These are phyloP conservation scores for Cylindroiulus punctatus DNA, from an alignment of 2,888 invertebrate species.

Conservation along the genomic window DNA sequence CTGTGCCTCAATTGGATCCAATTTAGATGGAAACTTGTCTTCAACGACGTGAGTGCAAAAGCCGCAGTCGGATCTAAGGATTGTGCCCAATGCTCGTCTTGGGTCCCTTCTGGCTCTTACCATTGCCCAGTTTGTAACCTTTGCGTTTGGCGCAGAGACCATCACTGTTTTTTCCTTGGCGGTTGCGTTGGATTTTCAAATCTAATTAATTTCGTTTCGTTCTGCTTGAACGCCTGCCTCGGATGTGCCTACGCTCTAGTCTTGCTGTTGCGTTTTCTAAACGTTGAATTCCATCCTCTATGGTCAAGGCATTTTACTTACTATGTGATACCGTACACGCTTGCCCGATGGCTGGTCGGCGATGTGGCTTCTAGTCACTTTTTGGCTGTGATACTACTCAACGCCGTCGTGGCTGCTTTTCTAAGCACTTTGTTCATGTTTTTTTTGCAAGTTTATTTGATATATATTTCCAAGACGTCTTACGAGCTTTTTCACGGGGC, in stretches of 20 bases:
- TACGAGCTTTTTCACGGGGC: neutral
- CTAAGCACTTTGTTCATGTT: constrained; percentile 16
- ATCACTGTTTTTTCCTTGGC: constrained; percentile 67
- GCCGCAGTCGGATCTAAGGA: neutral
- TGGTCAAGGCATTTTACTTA: constrained; percentile 48
- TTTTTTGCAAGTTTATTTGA: constrained; percentile 12
- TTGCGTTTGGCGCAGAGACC: constrained; percentile 66
- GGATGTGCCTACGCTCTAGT: constrained; percentile 58
- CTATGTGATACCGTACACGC: constrained; percentile 53
- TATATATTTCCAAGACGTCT: constrained; percentile 12
- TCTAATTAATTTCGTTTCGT: constrained; percentile 65
- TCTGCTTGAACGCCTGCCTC: constrained; percentile 60
- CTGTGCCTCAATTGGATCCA: constrained; percentile 1
- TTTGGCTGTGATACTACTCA: neutral
- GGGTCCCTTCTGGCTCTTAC: constrained; percentile 36
- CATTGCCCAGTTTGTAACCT: constrained; percentile 66
- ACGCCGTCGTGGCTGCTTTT: neutral
- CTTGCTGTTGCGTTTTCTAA: neutral
- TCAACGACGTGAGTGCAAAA: neutral
- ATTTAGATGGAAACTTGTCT: constrained; percentile 14
- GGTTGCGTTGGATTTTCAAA: constrained; percentile 67
- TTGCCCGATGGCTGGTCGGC: constrained; percentile 8
- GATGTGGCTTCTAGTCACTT: constrained; percentile 11
- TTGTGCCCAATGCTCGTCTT: neutral
- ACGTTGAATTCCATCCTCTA: neutral